Evolutionary conservation across 92 coral and sea anemone species (phyloP).

Genomic region (Epizoanthus rinbou): DNA sequence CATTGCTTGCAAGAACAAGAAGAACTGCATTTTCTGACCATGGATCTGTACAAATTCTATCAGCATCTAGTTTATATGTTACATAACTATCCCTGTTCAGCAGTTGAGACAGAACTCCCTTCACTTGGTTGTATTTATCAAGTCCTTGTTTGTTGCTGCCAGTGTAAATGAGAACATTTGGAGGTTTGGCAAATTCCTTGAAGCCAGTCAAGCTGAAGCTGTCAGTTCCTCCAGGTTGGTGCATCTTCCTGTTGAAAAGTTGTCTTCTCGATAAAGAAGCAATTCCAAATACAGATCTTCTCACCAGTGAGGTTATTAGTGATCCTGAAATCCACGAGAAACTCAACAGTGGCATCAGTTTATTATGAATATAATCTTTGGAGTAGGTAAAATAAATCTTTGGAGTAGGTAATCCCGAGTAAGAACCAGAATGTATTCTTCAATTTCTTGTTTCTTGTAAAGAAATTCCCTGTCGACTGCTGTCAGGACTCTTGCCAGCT

Average conservation of each 20-base stretch:
- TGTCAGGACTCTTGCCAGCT: too few relatives aligned
- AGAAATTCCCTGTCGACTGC: too few relatives aligned
- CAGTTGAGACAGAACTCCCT: slow-evolving; percentile 40
- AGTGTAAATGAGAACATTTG: slow-evolving; percentile 82
- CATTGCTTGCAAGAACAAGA: slow-evolving; percentile 61
- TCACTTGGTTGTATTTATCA: slow-evolving; percentile 52
- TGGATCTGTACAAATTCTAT: slow-evolving; percentile 65
- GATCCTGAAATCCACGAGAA: slow-evolving; percentile 39
- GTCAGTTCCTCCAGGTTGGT: background rate
- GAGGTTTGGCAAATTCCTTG: slow-evolving; percentile 64
- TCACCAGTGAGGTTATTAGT: slow-evolving; percentile 20
- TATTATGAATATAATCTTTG: background rate
- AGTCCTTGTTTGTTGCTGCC: slow-evolving; percentile 55
- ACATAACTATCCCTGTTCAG: slow-evolving; percentile 82
- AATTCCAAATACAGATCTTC: slow-evolving; percentile 6
- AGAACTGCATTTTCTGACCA: slow-evolving; percentile 88
- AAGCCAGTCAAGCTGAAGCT: background rate
- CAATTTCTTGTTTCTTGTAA: too few relatives aligned
- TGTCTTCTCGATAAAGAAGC: background rate
- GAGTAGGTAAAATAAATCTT: background rate
- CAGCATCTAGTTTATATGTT: slow-evolving; percentile 68
- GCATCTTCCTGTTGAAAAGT: background rate
- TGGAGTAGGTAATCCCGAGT: background rate
- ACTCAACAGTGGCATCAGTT: slow-evolving; percentile 28
- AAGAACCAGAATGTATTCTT: background rate